Evolutionary conservation across 2,113 vertebrate species (phyloP), one percentile per base, ranked within the genome.

Genomic region (Sphaerodactylus townsendi): DNA sequence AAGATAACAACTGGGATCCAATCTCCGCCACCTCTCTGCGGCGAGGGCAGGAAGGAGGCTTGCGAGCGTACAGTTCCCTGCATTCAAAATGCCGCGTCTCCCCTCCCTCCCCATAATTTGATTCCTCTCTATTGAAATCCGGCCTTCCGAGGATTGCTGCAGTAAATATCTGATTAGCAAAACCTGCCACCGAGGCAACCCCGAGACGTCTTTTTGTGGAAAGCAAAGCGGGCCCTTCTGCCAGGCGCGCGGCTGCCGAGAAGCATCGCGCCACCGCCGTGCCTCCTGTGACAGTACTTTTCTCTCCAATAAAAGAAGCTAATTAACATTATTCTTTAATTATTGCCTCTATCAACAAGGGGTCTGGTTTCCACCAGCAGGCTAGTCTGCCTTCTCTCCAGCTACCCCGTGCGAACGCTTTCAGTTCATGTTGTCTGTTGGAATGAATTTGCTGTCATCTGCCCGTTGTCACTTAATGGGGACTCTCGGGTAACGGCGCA

Each of bases 321-420:
- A 97, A 97, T 97, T 97, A 97, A 96, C 96, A 97, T 97, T 95
- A 96, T 97, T 97, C 96, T 96, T 96, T 97, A 97, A 96, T 97
- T 97, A 97, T 97, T 97, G 95, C 95, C 93, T 96, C 95, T 96
- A 96, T 96, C 95, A 96, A 96, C 95, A 92, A 96, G 96, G 95
- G 95, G 95, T 96, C 96, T 96, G 95, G 93, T 97, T 96, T 94
- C 90, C 94, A 94, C 92, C 96, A 97, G 96, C 96, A 96, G 96
- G 96, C 76, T 94, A 92, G 94, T 93, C 85, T n/a, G 90, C 93
- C 92, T 92, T 94, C 79, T 93, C 92, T 96, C 77, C 93, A 94
- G 86, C 95, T 95, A 96, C 96, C 95, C 96, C 87, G 2, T 95
- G 95, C 83, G 95, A 91, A 92, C 70, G 94, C 94, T 93, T n/a